A percentile compares a stretch with the other conserved stretches of the same genome.
phyloP scores from a whole-genome alignment of 2,888 invertebrate genomes.

The Acrobasis consociella region DNA sequence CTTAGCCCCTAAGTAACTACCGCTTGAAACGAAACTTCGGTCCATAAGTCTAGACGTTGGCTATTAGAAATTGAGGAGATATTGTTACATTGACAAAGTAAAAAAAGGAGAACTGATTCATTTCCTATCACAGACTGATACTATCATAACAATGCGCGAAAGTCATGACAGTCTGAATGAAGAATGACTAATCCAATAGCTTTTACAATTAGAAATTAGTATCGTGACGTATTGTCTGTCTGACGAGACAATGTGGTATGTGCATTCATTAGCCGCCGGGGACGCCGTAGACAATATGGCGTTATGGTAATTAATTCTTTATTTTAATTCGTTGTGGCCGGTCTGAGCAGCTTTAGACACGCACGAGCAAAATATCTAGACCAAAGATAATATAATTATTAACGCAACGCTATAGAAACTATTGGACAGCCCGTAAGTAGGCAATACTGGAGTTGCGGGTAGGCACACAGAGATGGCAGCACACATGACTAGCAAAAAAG shows the following conservation, averaged over 20 bases:
- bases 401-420: too few relatives aligned
- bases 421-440: too few relatives aligned
- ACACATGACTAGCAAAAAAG: too few relatives aligned
- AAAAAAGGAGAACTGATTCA: neutral
- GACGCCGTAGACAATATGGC: slow-evolving; percentile 29
- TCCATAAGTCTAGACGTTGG: too few relatives aligned
- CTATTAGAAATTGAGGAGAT: too few relatives aligned
- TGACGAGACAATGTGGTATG: slow-evolving; percentile 28
- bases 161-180: slow-evolving; percentile 2
- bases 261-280: slow-evolving; percentile 24
- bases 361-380: neutral
- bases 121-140: neutral
- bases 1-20: too few relatives aligned
- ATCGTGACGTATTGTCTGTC: slow-evolving; percentile 27
- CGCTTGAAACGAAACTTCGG: too few relatives aligned
- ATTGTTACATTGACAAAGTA: too few relatives aligned
- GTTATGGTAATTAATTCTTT: slow-evolving; percentile 31
- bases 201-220: slow-evolving; percentile 19
- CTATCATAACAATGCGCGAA: slow-evolving; percentile 4
- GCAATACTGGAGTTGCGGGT: too few relatives aligned
- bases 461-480: too few relatives aligned
- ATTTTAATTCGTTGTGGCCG: slow-evolving; percentile 25
- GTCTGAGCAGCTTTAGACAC: neutral
- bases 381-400: too few relatives aligned
- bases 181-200: slow-evolving; percentile 8